Evolutionary conservation across 1,140 invertebrate genomes (phyloP).

Genomic region (Drosophila lini): DNA sequence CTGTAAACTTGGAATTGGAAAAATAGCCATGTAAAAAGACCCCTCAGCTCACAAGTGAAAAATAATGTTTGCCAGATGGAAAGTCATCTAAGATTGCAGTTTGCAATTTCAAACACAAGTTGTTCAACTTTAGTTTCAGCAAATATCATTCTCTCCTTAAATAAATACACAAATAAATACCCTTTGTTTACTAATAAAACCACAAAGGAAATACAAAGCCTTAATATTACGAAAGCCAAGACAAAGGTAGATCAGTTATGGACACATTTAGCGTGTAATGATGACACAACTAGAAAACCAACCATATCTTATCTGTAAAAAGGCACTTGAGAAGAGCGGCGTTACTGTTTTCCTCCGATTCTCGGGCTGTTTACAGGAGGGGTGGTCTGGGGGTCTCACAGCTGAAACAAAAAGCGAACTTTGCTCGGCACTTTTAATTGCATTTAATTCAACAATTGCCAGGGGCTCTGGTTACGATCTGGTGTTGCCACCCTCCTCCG

Average conservation of each 20-base stretch:
- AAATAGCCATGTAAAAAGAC: not conserved
- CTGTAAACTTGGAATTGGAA: not conserved
- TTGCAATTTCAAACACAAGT: not conserved
- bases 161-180: not conserved
- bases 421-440: constrained; percentile 69
- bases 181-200: not conserved
- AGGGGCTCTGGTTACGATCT: constrained; percentile 32
- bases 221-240: not conserved
- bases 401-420: constrained; percentile 41
- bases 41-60: too few species aligned
- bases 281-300: constrained; percentile 8
- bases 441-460: constrained; percentile 60
- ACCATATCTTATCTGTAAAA: constrained; percentile 22
- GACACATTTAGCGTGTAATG: not conserved
- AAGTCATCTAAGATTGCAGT: not conserved
- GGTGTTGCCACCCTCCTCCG: constrained; percentile 1
- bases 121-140: not conserved
- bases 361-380: constrained; percentile 1
- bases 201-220: not conserved
- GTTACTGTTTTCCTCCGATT: too few species aligned
- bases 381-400: too few species aligned
- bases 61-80: not conserved
- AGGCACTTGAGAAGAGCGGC: not conserved
- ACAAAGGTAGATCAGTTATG: constrained; percentile 10
- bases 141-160: too few species aligned